Evolutionary conservation across 2,888 invertebrate genomes (phyloP), one percentile per base, ranked within the genome.

Genomic region (Osmoderma eremita): DNA sequence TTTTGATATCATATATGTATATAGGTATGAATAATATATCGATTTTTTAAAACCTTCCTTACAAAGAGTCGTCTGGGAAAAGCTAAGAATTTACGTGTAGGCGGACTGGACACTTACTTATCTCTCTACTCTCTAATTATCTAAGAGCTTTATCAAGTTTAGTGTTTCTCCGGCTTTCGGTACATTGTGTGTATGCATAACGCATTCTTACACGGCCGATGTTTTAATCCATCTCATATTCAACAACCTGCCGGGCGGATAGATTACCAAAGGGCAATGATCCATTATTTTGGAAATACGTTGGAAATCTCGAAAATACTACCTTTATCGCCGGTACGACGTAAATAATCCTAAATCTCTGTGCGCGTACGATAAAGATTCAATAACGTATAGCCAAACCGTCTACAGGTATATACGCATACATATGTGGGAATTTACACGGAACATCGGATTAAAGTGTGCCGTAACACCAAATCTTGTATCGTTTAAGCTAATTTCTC

Each of bases 71-170:
- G 58, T 6, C 58, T 45, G 30, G 58, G 42, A 61, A 61, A 61
- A 61, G 45, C 10, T 39, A 68, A 74, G 73, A 74, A 75, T 74
- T 74, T 69, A 73, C 69, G 76, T 74, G 68, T 61, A 61, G 76
- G 76, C 75, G 76, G 75, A 76, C 75, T 73, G 75, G 75, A 73
- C 74, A 74, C 75, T 75, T 77, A 79, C 77, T 77, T 79, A 78
- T 78, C 78, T 75, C 72, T 76, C 78, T 77, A 76, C 79, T 78
- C 78, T 78, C 78, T 78, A 79, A 79, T 79, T 79, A 79, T 79
- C 79, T 78, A 75, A 77, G 77, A 78, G 78, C 78, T 78, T 78
- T 79, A 78, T 79, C 78, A 77, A 75, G 77, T 78, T 77, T 77
- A 75, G 77, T 78, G 77, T 78, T 78, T 73, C 73, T 74, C 70